Percentiles rank a stretch among this genome's conserved stretches.
Conservation (phyloP, 2,797 vertebrate genomes). For the Chaetodon trifasciatus region DNA sequence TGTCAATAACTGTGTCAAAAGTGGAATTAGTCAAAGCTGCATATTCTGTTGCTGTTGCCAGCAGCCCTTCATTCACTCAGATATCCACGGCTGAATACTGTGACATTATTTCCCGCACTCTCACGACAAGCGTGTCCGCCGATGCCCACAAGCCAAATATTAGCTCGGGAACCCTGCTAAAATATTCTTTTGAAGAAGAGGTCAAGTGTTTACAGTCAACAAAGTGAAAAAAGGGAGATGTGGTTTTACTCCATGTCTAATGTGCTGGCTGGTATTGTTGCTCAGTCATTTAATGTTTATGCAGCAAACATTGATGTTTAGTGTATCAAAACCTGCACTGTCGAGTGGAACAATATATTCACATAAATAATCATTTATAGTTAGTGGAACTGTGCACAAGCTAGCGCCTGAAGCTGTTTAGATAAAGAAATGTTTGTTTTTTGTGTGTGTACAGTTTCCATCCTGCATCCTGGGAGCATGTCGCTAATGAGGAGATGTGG, state of each 20-base stretch:
- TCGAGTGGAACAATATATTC: slow-evolving; percentile 71
- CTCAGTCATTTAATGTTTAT: slow-evolving; percentile 80
- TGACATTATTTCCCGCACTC: slow-evolving; percentile 87
- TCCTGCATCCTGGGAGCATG: slow-evolving; percentile 93
- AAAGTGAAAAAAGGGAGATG: slow-evolving; percentile 78
- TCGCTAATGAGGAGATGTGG: slow-evolving; percentile 99
- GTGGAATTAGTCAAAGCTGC: slow-evolving; percentile 89
- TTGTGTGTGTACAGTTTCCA: slow-evolving; percentile 87
- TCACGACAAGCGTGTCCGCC: slow-evolving; percentile 87
- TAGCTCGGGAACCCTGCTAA: slow-evolving; percentile 83
- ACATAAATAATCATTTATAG: slow-evolving; percentile 76
- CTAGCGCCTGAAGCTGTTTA: slow-evolving; percentile 56
- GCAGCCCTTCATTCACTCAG: slow-evolving; percentile 86
- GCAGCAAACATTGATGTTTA: slow-evolving; percentile 74
- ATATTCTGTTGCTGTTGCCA: slow-evolving; percentile 83
- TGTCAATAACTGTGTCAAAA: slow-evolving; percentile 90
- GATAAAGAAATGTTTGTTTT: slow-evolving; percentile 50
- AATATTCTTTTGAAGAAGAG: slow-evolving; percentile 90
- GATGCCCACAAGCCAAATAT: slow-evolving; percentile 87
- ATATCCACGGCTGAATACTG: slow-evolving; percentile 88
- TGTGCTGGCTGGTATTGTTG: slow-evolving; percentile 78
- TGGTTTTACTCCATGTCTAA: slow-evolving; percentile 82
- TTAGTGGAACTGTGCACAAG: slow-evolving; percentile 70
- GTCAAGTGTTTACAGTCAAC: slow-evolving; percentile 84
- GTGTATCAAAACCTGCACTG: slow-evolving; percentile 68